Conservation (phyloP, 2,888 invertebrate species). For the Lithosia quadra region DNA sequence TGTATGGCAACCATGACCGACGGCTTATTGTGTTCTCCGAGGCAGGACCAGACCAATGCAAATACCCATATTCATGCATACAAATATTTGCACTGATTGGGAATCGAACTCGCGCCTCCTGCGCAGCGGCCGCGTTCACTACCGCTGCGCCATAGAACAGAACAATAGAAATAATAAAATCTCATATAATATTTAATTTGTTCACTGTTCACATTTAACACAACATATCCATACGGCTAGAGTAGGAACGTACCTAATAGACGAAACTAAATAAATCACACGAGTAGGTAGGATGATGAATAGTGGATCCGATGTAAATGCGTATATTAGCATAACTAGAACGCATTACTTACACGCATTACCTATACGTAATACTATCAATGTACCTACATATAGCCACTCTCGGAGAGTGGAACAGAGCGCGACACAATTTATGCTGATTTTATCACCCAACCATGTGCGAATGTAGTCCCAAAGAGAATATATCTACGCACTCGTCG, state of each 20-base stretch:
- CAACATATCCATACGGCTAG: background rate
- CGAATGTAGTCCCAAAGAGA: slow-evolving; percentile 56
- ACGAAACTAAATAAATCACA: slow-evolving; percentile 41
- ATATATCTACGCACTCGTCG: slow-evolving; percentile 57
- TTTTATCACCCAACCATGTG: slow-evolving; percentile 69
- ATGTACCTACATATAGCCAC: background rate
- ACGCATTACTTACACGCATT: slow-evolving; percentile 59
- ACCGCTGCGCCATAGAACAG: too few relatives aligned
- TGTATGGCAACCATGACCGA: too few relatives aligned
- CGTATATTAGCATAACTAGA: slow-evolving; percentile 59
- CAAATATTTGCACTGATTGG: too few relatives aligned
- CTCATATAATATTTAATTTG: too few relatives aligned
- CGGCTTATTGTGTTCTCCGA: too few relatives aligned
- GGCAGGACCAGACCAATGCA: too few relatives aligned
- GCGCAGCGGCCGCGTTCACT: too few relatives aligned
- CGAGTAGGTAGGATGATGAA: slow-evolving; percentile 26
- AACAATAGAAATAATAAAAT: too few relatives aligned
- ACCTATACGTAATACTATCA: slow-evolving; percentile 28
- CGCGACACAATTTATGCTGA: slow-evolving; percentile 70
- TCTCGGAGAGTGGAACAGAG: slow-evolving; percentile 38
- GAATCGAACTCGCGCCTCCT: too few relatives aligned
- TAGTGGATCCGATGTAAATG: slow-evolving; percentile 35
- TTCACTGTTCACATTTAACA: too few relatives aligned
- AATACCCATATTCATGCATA: too few relatives aligned
- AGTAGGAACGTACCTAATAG: background rate